phyloP scores from a whole-genome alignment of 2,113 vertebrate genomes.

The Falcunculus frontatus region DNA sequence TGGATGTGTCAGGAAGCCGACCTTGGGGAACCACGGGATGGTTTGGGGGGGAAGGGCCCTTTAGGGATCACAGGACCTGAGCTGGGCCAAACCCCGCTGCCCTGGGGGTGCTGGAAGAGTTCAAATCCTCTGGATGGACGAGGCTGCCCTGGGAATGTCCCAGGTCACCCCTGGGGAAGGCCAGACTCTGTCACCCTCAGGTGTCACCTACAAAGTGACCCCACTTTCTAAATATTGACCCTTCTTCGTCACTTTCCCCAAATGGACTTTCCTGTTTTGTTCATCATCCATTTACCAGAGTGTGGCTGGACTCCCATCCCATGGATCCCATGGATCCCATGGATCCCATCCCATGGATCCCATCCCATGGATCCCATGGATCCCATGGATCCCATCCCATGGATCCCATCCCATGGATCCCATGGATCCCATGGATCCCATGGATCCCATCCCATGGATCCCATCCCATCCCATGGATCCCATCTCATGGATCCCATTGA shows the following conservation, averaged over 20 bases:
- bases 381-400: too few species aligned
- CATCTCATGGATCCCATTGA: too few species aligned
- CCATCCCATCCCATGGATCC: too few species aligned
- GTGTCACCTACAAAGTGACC: background rate
- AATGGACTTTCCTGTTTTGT: background rate
- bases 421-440: too few species aligned
- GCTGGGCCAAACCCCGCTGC: background rate
- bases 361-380: too few species aligned
- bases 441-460: too few species aligned
- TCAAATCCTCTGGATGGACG: background rate
- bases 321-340: too few species aligned
- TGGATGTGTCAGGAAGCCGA: fast-evolving
- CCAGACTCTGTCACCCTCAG: background rate
- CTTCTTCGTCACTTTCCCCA: background rate
- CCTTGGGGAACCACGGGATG: background rate
- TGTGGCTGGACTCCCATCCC: background rate
- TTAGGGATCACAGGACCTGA: background rate
- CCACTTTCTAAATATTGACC: fast-evolving
- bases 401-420: too few species aligned
- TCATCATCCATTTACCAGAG: background rate
- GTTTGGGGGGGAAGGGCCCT: background rate
- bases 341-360: too few species aligned
- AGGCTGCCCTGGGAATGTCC: background rate
- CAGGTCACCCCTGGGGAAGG: background rate
- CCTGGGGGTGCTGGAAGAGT: background rate